phyloP scores from a whole-genome alignment of 2,888 invertebrate genomes.

The Polymixis flavicincta region DNA sequence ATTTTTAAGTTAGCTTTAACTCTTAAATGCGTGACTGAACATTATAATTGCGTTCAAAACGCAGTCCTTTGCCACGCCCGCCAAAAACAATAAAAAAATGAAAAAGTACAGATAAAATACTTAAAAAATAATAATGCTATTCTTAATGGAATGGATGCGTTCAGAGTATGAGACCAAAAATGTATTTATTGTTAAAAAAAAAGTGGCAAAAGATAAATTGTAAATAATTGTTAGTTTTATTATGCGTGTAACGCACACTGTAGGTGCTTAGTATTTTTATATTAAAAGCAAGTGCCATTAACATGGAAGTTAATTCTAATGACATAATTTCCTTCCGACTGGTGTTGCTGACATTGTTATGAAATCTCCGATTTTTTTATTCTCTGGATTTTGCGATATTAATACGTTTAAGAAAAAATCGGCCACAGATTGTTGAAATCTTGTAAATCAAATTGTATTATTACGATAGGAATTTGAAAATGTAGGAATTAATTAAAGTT shows the following conservation, averaged over 20 bases:
- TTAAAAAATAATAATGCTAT: constrained; percentile 67
- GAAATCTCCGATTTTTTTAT: constrained; percentile 74
- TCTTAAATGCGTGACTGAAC: constrained; percentile 79
- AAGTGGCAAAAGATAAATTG: constrained; percentile 77
- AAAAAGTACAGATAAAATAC: constrained; percentile 58
- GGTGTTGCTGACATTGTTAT: constrained; percentile 75
- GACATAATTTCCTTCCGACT: constrained; percentile 77
- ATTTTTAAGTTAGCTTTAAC: constrained; percentile 53
- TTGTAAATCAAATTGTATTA: constrained; percentile 66
- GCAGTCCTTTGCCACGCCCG: constrained; percentile 77
- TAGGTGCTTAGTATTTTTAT: constrained; percentile 78
- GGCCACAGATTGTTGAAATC: constrained; percentile 64
- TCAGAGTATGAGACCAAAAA: constrained; percentile 67
- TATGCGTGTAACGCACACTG: constrained; percentile 82
- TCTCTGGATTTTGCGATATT: constrained; percentile 66
- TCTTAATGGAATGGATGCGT: constrained; percentile 77
- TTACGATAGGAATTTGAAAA: constrained; percentile 58
- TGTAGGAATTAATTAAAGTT: constrained; percentile 45
- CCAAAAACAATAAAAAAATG: constrained; percentile 65
- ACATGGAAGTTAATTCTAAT: constrained; percentile 75
- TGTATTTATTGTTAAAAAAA: constrained; percentile 70
- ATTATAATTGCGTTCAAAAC: constrained; percentile 82
- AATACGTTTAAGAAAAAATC: constrained; percentile 54
- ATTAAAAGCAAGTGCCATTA: constrained; percentile 82
- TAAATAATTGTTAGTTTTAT: constrained; percentile 77